These are phyloP conservation scores for Pentamera pediparva DNA, from an alignment of 53 echinoderm and acorn worm genomes.

Conservation along the genomic window DNA sequence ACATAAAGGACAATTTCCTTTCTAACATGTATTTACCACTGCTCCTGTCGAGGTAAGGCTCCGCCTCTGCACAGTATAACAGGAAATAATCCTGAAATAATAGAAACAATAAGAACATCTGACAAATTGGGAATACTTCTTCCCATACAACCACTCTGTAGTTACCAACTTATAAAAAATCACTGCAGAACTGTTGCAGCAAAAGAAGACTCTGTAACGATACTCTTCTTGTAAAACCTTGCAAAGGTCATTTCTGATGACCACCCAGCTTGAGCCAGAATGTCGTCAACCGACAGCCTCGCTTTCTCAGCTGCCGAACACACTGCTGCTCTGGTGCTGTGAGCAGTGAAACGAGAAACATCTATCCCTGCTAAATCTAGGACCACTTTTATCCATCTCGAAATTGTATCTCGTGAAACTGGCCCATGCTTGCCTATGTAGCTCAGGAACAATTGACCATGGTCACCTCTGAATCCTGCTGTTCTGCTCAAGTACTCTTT, in stretches of 20 bases:
- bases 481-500: constrained; percentile 13
- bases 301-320: constrained; percentile 17
- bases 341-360: constrained; percentile 21
- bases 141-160: too few relatives aligned
- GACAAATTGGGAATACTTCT: too few relatives aligned
- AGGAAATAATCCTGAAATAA: too few relatives aligned
- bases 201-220: too few relatives aligned
- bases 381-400: constrained; percentile 30
- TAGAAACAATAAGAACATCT: too few relatives aligned
- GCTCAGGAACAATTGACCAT: constrained; percentile 16
- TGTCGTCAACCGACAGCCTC: constrained; percentile 7
- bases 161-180: too few relatives aligned
- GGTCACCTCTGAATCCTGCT: neutral
- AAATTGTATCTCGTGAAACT: constrained; percentile 10
- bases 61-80: too few relatives aligned
- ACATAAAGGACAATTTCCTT: too few relatives aligned
- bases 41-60: too few relatives aligned
- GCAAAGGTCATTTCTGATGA: constrained; percentile 9
- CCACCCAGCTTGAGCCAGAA: constrained; percentile 22
- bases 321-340: constrained; percentile 11
- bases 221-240: neutral
- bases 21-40: too few relatives aligned
- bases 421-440: constrained; percentile 18
- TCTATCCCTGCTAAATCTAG: constrained; percentile 24
- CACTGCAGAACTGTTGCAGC: too few relatives aligned